A percentile compares a stretch with the other conserved stretches of the same genome.
These are phyloP conservation scores for Tragelaphus oryx DNA, from an alignment of 2,797 vertebrate genomes.

Conservation along the genomic window DNA sequence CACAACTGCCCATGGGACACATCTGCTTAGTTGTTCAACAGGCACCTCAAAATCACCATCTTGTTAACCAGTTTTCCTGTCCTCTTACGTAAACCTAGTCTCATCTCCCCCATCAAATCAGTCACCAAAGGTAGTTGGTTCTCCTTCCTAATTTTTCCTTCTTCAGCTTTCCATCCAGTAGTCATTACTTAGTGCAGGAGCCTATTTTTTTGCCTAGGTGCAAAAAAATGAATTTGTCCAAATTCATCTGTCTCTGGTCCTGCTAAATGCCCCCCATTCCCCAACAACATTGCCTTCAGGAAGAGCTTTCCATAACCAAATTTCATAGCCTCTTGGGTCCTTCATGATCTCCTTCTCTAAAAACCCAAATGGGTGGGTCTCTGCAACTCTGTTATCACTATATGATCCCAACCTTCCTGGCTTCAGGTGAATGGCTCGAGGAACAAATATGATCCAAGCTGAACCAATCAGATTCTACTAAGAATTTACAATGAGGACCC, in stretches of 20 bases:
- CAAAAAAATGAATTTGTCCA: too few species aligned
- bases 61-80: neutral
- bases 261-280: too few species aligned
- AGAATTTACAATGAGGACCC: neutral
- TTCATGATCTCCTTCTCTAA: neutral
- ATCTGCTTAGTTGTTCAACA: neutral
- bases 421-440: neutral
- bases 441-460: neutral
- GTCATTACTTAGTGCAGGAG: neutral
- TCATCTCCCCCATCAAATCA: neutral
- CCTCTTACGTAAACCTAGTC: neutral
- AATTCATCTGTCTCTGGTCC: neutral
- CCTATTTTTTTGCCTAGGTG: neutral
- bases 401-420: neutral
- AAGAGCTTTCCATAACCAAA: neutral
- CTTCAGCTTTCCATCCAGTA: neutral
- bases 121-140: neutral
- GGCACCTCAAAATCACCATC: neutral
- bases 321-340: neutral
- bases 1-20: neutral
- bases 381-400: neutral
- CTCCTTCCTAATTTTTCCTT: neutral
- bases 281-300: neutral
- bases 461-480: neutral
- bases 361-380: neutral